Conservation (phyloP, 2,113 vertebrate genomes). For the Catagonus wagneri region DNA sequence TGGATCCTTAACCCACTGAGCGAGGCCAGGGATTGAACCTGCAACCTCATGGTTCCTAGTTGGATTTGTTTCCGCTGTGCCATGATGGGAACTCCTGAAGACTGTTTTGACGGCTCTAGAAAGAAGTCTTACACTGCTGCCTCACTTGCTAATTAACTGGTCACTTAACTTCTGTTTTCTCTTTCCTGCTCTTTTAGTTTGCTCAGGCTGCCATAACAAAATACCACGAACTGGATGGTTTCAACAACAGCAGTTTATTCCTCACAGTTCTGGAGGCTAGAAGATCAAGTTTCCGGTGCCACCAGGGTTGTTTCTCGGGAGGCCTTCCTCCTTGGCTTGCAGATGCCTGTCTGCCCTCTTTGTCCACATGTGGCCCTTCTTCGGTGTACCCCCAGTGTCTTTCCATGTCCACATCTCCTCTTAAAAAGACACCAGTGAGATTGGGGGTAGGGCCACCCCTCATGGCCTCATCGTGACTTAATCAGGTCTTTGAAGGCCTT, state of each 20-base stretch:
- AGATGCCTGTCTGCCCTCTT: background rate
- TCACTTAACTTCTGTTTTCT: background rate
- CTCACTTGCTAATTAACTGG: background rate
- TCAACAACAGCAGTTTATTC: too few relatives aligned
- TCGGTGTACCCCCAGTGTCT: background rate
- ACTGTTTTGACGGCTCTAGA: background rate
- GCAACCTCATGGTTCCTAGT: too few relatives aligned
- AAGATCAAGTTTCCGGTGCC: too few relatives aligned
- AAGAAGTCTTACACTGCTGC: accelerated
- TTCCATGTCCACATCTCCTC: background rate
- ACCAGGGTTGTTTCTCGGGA: background rate
- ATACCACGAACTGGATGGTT: accelerated
- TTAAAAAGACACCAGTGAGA: background rate
- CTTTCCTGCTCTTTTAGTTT: background rate
- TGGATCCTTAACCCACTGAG: too few relatives aligned
- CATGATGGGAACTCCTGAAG: too few relatives aligned
- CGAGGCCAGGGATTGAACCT: too few relatives aligned
- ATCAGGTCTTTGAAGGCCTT: background rate
- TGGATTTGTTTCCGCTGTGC: too few relatives aligned
- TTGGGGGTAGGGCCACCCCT: background rate
- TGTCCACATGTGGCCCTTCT: accelerated
- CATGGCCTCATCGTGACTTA: background rate
- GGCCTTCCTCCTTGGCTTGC: background rate
- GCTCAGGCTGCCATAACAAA: background rate
- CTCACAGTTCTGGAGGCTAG: background rate